A percentile compares a stretch with the other conserved stretches of the same genome.
These are phyloP conservation scores for Drosophila dives DNA, from an alignment of 2,888 invertebrate species.

Conservation along the genomic window DNA sequence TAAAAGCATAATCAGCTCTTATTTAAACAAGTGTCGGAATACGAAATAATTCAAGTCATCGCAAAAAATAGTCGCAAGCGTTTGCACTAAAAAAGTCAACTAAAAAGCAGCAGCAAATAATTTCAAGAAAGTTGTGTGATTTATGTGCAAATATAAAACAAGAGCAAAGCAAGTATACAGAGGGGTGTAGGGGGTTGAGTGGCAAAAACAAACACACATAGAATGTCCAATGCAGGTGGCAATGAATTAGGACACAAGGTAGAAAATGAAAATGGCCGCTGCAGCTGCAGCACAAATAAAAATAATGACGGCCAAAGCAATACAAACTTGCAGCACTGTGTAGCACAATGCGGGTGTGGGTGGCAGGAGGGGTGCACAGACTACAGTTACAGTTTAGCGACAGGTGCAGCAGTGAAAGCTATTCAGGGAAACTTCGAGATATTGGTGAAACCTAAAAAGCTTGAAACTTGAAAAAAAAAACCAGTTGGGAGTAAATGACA, in stretches of 20 bases:
- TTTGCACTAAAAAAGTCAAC: slow-evolving; percentile 38
- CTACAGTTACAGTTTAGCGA: slow-evolving; percentile 29
- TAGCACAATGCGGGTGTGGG: slow-evolving; percentile 6
- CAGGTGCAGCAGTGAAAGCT: slow-evolving; percentile 63
- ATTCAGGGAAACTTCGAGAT: slow-evolving; percentile 30
- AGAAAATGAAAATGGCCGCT: slow-evolving; percentile 63
- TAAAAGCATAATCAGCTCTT: neutral
- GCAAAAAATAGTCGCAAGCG: slow-evolving; percentile 27
- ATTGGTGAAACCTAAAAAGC: slow-evolving; percentile 18
- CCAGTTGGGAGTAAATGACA: neutral
- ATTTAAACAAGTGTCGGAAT: neutral
- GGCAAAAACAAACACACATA: slow-evolving; percentile 25
- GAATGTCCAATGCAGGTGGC: slow-evolving; percentile 43
- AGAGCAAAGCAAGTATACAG: slow-evolving; percentile 47
- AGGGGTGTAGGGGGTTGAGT: too few relatives aligned
- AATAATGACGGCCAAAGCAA: slow-evolving; percentile 45
- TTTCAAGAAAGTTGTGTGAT: slow-evolving; percentile 73
- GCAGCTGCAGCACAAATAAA: slow-evolving; percentile 68
- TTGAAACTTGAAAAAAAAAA: neutral
- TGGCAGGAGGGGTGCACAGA: neutral
- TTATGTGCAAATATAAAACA: slow-evolving; percentile 75
- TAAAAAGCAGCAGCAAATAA: slow-evolving; percentile 55
- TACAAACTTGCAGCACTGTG: slow-evolving; percentile 24
- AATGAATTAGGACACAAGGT: slow-evolving; percentile 68
- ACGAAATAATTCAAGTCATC: slow-evolving; percentile 7